A percentile compares a stretch with the other conserved stretches of the same genome.
Evolutionary conservation across 1,140 invertebrate species (phyloP).

Genomic region (Galleria mellonella): DNA sequence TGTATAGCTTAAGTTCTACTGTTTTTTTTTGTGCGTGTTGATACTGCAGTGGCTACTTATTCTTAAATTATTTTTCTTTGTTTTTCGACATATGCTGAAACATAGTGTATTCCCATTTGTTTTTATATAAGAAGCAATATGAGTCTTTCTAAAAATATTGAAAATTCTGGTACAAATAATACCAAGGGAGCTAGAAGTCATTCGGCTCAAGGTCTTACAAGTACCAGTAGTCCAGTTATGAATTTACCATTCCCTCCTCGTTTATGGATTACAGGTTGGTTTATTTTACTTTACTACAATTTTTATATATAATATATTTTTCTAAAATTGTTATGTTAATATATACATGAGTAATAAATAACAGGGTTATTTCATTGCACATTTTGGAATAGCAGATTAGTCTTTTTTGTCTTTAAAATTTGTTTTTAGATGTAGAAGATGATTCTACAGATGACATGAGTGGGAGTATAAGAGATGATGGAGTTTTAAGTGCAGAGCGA

Average conservation of each 20-base stretch:
- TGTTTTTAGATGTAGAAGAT: conserved; percentile 55
- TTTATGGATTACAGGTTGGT: conserved; percentile 62
- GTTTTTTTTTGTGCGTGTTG: conserved; percentile 21
- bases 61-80: conserved; percentile 30
- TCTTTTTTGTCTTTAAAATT: no score
- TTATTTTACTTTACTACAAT: no score
- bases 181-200: conserved; percentile 39
- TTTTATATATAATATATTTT: no score
- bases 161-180: conserved; percentile 11
- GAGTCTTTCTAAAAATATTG: conserved; percentile 30
- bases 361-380: no score
- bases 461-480: conserved; percentile 37
- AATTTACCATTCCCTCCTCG: conserved; percentile 67
- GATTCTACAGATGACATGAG: conserved; percentile 57
- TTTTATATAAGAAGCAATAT: conserved; percentile 24
- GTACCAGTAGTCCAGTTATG: conserved; percentile 40
- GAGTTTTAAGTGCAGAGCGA: conserved; percentile 32
- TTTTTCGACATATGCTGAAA: conserved; percentile 33
- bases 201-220: conserved; percentile 55
- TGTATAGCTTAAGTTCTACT: conserved; percentile 14
- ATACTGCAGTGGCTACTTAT: conserved; percentile 14
- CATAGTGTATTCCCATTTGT: conserved; percentile 10
- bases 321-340: no score
- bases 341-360: no score
- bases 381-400: no score